A percentile compares a stretch with the other conserved stretches of the same genome.
phyloP scores from a whole-genome alignment of 2,113 vertebrate species.

The Eonycteris spelaea region DNA sequence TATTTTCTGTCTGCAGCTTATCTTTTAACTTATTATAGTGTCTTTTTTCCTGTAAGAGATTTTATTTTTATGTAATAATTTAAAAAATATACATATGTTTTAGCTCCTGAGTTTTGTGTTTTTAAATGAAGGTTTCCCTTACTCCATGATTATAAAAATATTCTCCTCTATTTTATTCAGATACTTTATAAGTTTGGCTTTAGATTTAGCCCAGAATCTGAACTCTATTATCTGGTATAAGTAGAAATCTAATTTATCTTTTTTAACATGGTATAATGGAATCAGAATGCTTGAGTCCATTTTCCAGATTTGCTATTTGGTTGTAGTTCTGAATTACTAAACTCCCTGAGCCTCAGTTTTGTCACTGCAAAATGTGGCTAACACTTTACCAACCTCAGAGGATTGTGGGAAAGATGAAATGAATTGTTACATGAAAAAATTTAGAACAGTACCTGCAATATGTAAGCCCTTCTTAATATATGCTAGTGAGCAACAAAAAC shows the following conservation, averaged over 20 bases:
- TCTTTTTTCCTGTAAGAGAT: background rate
- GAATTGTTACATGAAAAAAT: background rate
- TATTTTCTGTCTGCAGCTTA: background rate
- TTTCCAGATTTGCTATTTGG: background rate
- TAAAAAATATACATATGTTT: background rate
- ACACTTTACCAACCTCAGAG: background rate
- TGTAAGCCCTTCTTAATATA: background rate
- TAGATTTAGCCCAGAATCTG: background rate
- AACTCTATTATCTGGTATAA: background rate
- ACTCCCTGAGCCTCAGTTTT: background rate
- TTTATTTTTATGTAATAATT: background rate
- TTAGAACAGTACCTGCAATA: background rate
- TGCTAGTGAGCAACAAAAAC: background rate
- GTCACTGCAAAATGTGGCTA: background rate
- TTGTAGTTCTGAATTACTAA: background rate
- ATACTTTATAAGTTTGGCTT: background rate
- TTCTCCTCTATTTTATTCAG: background rate
- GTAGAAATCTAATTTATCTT: background rate
- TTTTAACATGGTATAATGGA: background rate
- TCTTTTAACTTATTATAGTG: background rate
- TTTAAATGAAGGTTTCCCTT: background rate
- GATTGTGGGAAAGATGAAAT: background rate
- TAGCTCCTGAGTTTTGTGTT: background rate
- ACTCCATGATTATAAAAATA: background rate
- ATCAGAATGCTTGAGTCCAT: background rate